Percentiles rank a stretch among this genome's conserved stretches.
Conservation (phyloP, 1,140 invertebrate genomes). For the Drosophila repletoides region DNA sequence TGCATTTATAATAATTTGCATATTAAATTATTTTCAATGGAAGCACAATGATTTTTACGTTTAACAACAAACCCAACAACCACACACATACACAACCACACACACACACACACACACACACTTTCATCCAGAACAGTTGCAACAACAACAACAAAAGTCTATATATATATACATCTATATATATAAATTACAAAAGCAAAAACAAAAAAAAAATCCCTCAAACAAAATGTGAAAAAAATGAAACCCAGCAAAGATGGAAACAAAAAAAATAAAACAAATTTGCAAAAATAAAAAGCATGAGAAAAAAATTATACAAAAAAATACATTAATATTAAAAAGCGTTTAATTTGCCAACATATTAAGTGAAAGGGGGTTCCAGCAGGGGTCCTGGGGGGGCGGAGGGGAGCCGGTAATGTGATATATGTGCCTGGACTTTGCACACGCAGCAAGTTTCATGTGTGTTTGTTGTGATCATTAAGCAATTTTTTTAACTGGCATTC, state of each 20-base stretch:
- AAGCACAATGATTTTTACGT: constrained; percentile 65
- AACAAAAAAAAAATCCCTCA: constrained; percentile 40
- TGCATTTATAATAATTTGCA: constrained; percentile 77
- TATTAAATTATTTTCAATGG: constrained; percentile 75
- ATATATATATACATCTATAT: constrained; percentile 29
- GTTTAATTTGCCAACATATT: constrained; percentile 71
- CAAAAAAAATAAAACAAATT: constrained; percentile 35
- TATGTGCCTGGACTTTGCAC: constrained; percentile 56
- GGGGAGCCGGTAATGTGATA: constrained; percentile 47
- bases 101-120: constrained; percentile 12
- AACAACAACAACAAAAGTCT: constrained; percentile 29
- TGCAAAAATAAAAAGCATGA: constrained; percentile 54
- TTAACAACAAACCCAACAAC: constrained; percentile 19
- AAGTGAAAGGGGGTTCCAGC: constrained; percentile 26
- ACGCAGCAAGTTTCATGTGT: constrained; percentile 46
- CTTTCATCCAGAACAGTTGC: constrained; percentile 9
- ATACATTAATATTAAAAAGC: constrained; percentile 77
- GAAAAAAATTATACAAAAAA: constrained; percentile 55
- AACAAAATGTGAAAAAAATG: constrained; percentile 50
- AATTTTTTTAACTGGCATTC: constrained; percentile 69
- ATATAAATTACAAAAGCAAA: constrained; percentile 43
- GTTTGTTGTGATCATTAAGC: constrained; percentile 60
- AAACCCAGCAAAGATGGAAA: constrained; percentile 46
- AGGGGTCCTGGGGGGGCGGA: not conserved
- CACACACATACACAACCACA: constrained; percentile 19